Percentiles rank a stretch among this genome's conserved stretches.
phyloP scores from a whole-genome alignment of 2,113 vertebrate species.

The Hemibagrus wyckioides region DNA sequence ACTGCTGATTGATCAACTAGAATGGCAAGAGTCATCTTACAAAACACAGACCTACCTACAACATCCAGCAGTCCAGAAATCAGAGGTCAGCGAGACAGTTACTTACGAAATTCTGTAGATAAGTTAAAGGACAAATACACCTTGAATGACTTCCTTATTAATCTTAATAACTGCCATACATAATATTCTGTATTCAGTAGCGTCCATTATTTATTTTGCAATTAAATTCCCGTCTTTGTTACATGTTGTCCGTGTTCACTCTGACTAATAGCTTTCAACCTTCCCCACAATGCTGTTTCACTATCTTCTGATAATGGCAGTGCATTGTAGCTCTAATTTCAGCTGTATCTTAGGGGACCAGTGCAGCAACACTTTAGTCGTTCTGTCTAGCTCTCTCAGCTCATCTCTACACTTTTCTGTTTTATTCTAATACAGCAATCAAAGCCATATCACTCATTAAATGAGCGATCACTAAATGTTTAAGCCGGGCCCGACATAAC shows the following conservation, averaged over 20 bases:
- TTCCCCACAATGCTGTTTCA: not conserved
- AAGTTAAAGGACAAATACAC: no score
- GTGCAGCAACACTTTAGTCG: not conserved
- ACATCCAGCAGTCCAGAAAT: not conserved
- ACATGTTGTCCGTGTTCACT: not conserved
- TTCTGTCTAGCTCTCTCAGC: not conserved
- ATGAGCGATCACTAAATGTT: not conserved
- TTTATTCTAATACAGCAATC: not conserved
- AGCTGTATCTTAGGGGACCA: not conserved
- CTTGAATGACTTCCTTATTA: not conserved
- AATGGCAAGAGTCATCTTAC: not conserved
- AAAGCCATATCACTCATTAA: not conserved
- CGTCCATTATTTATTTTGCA: not conserved
- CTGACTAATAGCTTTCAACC: not conserved
- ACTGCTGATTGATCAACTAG: constrained; percentile 17
- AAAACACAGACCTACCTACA: not conserved
- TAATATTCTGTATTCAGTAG: not conserved
- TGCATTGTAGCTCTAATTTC: no score
- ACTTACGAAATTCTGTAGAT: not conserved
- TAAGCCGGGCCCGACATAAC: not conserved
- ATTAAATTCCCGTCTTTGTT: not conserved
- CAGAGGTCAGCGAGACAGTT: no score
- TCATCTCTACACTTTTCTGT: not conserved
- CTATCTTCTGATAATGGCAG: not conserved
- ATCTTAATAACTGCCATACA: not conserved